phyloP scores from a whole-genome alignment of 2,113 vertebrate species.

The Xiphophorus couchianus region DNA sequence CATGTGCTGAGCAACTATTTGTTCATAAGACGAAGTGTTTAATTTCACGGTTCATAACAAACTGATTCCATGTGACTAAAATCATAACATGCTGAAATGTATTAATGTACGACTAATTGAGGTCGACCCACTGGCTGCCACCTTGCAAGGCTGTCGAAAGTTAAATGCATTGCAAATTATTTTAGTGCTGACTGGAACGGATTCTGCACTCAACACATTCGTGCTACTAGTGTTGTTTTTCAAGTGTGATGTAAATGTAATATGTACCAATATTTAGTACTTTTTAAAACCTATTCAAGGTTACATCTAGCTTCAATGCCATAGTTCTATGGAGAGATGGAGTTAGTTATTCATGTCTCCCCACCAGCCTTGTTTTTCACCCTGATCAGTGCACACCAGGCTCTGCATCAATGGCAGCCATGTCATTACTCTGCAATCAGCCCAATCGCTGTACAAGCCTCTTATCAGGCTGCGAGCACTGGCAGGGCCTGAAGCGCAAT shows the following conservation, averaged over 20 bases:
- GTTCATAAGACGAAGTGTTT: slow-evolving; percentile 12
- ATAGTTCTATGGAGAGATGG: not conserved
- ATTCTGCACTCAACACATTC: not conserved
- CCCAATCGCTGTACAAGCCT: slow-evolving; percentile 46
- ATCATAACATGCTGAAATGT: slow-evolving; percentile 11
- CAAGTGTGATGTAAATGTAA: not conserved
- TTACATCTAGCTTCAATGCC: not conserved
- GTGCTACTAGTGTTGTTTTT: not conserved
- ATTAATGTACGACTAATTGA: slow-evolving; percentile 24
- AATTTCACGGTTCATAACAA: slow-evolving; percentile 18
- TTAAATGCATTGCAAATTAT: slow-evolving; percentile 8
- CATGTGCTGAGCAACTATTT: not conserved
- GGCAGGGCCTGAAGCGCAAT: slow-evolving; percentile 53
- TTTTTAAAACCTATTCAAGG: not conserved
- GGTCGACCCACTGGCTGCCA: slow-evolving; percentile 4
- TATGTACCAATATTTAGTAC: not conserved
- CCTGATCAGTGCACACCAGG: slow-evolving; percentile 53
- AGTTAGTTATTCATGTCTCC: slow-evolving; percentile 35
- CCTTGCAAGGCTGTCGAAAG: not conserved
- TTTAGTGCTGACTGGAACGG: slow-evolving; percentile 7
- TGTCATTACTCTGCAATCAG: slow-evolving; percentile 67
- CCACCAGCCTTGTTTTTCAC: slow-evolving; percentile 62
- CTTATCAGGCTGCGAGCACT: slow-evolving; percentile 59
- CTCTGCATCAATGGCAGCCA: slow-evolving; percentile 47
- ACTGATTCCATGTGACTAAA: slow-evolving; percentile 8